Evolutionary conservation across 2,797 vertebrate genomes (phyloP), one percentile per base, ranked within the genome.

Genomic region (Mormyrus proboscirostris): DNA sequence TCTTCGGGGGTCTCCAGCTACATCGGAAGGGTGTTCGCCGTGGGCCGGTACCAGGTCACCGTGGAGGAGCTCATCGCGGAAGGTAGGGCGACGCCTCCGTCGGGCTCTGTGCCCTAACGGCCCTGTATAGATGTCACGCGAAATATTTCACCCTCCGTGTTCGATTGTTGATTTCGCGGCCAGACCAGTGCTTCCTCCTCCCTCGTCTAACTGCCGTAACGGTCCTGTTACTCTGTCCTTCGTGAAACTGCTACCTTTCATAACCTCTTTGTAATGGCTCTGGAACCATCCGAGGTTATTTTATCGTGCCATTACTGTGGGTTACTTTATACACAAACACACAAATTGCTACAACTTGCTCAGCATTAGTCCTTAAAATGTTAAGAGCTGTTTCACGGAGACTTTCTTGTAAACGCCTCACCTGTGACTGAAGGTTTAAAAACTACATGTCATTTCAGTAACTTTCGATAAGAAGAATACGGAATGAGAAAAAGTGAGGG

Each of bases 61-160:
- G 97, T 98, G 94, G 98, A 98, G 88, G 98, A 98, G 94, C 95
- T 97, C 0, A 93, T 98, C 2, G 98, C 98, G 0, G 98, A 98
- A 95, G 98, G 98, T 98, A 96, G 4, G 93, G 82, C n/a, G 50
- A 41, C 29, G 10, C 41, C 76, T 79, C 38, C 73, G 33, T 10
- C 33, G 73, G 73, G 38, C 73, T 44, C 73, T 69, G 73, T 79
- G 38, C 73, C 2, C 65, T 14, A 25, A 65, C 59, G 22, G 22
- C 59, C 59, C 59, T 65, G 22, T 65, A 65, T 8, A 65, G 2
- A 65, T 69, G 25, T 69, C 65, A 69, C 10, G 4, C 65, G 3
- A 69, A 69, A 33, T 33, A 1, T 33, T 33, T 33, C 0, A 10
- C 0, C 8, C 22, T 65, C 59, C 59, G 22, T 65, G 59, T 65